Conservation (phyloP, 2,797 vertebrate genomes). For the Sandelia bainsii region DNA sequence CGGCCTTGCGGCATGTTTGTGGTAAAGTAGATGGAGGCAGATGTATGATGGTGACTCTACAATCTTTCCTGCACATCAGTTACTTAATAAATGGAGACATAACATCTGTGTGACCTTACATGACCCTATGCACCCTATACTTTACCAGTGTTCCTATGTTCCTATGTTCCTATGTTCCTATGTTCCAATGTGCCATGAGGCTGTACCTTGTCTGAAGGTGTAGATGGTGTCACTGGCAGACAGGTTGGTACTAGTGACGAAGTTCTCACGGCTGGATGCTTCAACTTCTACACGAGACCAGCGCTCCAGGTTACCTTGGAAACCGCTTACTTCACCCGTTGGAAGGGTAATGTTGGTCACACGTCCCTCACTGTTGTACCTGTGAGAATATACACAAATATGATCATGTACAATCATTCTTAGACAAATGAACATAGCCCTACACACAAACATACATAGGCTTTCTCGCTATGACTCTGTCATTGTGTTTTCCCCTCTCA, state of each 20-base stretch:
- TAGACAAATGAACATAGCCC: conserved; percentile 8
- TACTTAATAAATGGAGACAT: not conserved
- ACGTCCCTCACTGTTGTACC: conserved; percentile 93
- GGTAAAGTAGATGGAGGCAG: conserved; percentile 3
- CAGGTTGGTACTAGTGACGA: conserved; percentile 93
- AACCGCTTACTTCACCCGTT: conserved; percentile 94
- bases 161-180: too few species aligned
- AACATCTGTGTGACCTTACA: not conserved
- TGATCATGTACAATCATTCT: conserved; percentile 14
- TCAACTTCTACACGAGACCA: conserved; percentile 92
- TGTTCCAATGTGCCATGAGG: rapidly evolving
- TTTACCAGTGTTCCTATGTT: too few species aligned
- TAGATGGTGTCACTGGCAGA: conserved; percentile 95
- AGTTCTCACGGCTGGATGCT: conserved; percentile 92
- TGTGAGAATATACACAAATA: conserved; percentile 61
- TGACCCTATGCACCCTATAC: not conserved
- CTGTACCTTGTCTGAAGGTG: conserved; percentile 93
- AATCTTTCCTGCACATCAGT: not conserved
- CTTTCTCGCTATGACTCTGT: conserved; percentile 11
- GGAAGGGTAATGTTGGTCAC: conserved; percentile 95
- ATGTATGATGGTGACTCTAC: not conserved
- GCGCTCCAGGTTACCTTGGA: conserved; percentile 93
- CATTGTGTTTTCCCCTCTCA: conserved; percentile 30
- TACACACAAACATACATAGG: conserved; percentile 16
- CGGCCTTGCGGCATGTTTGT: not conserved